A percentile compares a stretch with the other conserved stretches of the same genome.
These are phyloP conservation scores for Alaudala cheleensis DNA, from an alignment of 2,113 vertebrate genomes.

Conservation along the genomic window DNA sequence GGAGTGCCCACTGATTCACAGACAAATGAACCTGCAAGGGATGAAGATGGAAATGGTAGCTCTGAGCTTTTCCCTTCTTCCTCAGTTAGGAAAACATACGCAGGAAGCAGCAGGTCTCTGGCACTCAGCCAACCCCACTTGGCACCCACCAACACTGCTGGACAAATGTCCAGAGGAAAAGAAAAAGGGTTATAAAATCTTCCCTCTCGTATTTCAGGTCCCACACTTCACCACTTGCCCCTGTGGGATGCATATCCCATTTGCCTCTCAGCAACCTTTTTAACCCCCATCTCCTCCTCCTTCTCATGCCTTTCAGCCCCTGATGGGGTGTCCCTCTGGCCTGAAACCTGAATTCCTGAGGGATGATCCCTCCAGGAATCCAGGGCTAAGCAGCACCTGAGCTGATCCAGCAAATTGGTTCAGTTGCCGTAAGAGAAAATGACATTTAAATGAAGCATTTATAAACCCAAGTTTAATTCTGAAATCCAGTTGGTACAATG, in stretches of 20 bases:
- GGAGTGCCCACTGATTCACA: fast-evolving
- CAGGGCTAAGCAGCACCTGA: neutral
- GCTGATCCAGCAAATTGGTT: neutral
- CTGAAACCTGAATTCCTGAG: neutral
- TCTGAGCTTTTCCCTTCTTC: neutral
- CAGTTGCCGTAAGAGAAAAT: neutral
- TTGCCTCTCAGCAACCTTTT: neutral
- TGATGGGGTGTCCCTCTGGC: neutral
- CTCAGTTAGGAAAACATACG: neutral
- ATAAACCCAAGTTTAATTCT: neutral
- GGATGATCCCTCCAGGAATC: conserved; percentile 5
- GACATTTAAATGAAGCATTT: neutral
- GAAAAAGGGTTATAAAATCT: neutral
- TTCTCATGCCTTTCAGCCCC: neutral
- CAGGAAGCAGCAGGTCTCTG: neutral
- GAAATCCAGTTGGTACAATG: fast-evolving
- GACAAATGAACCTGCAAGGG: neutral
- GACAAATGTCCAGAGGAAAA: neutral
- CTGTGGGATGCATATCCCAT: neutral
- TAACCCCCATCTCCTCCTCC: neutral
- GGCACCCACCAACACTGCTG: neutral
- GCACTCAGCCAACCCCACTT: neutral
- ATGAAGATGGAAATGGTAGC: neutral
- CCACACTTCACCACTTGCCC: neutral
- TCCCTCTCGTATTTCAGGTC: fast-evolving